Base-by-base conservation (phyloP, 2,888 invertebrate genomes). In the Andricus quercusramuli region DNA sequence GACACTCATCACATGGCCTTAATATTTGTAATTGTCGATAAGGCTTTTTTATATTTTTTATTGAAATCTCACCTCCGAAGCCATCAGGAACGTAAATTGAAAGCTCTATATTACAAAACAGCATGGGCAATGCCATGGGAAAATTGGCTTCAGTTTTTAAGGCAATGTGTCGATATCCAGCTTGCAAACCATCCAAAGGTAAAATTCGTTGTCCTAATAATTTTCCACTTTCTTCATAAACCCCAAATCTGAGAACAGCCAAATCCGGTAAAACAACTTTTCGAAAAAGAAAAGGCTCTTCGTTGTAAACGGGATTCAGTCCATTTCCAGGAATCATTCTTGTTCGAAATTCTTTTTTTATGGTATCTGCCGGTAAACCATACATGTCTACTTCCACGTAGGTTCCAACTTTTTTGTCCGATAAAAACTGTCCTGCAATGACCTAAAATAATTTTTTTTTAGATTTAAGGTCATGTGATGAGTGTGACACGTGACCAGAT, bases 381-480 rank as follows among this genome's bases (percentile, higher is more conserved):
- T 95, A 96, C 96, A 96, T 96, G 90, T 96, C 96, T 51, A 96
- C 96, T 90, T 96, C 96, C 29, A 96, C 96, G 90, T 95, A 96
- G 5, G 96, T 96, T n/a, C 96, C 96, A 5, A 95, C 94, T 90
- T 95, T 95, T 88, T 95, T 95, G 88, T 96, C 96, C 1, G 95
- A 95, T 86, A 96, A 93, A 89, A 96, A 96, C 92, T 96, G 96
- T 3, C 96, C 96, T 29, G 95, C 95, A 85, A 96, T 95, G 15
- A 96, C 94, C 94, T 95, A 87, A 51, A 64, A 62, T 4, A 80
- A 9, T 8, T 20, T 9, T n/a, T n/a, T n/a, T 56, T 47, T 44
- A 13, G 25, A 25, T n/a, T 56, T n/a, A n/a, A n/a, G n/a, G n/a
- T n/a, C n/a, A n/a, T n/a, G n/a, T n/a, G n/a, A n/a, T n/a, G n/a